Conservation (phyloP, 2,797 vertebrate genomes). For the Peromyscus aztecus region DNA sequence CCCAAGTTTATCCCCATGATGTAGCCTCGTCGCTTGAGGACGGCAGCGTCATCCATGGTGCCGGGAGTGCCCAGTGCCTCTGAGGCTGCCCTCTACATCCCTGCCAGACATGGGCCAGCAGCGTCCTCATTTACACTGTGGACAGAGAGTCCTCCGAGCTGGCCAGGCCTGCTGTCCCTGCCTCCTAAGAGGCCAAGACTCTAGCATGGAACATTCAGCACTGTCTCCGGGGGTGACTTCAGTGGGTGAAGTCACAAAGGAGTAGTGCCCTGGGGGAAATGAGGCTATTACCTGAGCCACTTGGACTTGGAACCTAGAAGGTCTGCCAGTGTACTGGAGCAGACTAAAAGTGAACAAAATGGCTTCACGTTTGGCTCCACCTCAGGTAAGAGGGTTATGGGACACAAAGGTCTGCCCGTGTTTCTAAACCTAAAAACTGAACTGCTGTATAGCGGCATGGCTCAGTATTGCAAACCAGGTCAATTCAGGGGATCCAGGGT, state of each 20-base stretch:
- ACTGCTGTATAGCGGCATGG: neutral
- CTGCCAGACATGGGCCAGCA: conserved; percentile 66
- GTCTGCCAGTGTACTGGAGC: neutral
- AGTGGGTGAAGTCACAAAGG: conserved; percentile 84
- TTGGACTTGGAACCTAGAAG: conserved; percentile 7
- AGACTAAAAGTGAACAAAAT: neutral
- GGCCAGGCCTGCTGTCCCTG: conserved; percentile 62
- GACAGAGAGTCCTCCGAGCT: conserved; percentile 67
- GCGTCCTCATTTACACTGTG: conserved; percentile 67
- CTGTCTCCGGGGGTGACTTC: conserved; percentile 79
- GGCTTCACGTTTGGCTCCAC: neutral
- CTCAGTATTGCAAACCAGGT: neutral
- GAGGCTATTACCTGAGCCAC: conserved; percentile 24
- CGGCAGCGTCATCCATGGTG: conserved; percentile 65
- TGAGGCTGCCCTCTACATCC: conserved; percentile 65
- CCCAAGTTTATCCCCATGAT: conserved; percentile 79
- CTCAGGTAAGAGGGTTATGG: neutral
- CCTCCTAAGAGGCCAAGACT: conserved; percentile 75
- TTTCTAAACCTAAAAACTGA: neutral
- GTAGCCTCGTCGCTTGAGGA: conserved; percentile 86
- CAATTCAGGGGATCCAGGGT: neutral
- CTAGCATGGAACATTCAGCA: conserved; percentile 64
- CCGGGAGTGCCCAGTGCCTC: neutral
- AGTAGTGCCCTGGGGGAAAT: conserved; percentile 26
- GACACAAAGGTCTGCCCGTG: neutral